Conservation (phyloP, 2,888 invertebrate genomes). For the Molanna angustata region DNA sequence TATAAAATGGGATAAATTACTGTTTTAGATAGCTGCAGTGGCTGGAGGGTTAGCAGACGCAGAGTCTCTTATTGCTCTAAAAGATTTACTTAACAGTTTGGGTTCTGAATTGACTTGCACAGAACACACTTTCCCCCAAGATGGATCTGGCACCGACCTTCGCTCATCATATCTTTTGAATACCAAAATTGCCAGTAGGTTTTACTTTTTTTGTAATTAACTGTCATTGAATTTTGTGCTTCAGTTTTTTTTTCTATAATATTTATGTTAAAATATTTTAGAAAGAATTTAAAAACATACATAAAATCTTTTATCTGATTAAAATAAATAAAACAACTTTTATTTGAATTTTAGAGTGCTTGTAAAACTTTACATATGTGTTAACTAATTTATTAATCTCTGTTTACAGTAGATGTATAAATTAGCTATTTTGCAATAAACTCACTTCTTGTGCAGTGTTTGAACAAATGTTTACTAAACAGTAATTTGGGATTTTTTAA, state of each 20-base stretch:
- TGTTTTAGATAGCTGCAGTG: conserved; percentile 69
- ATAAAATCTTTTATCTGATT: neutral
- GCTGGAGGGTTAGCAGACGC: conserved; percentile 91
- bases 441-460: no score
- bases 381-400: no score
- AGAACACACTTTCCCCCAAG: conserved; percentile 85
- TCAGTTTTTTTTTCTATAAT: neutral
- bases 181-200: conserved; percentile 74
- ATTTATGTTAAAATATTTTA: neutral
- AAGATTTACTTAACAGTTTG: conserved; percentile 86
- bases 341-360: no score
- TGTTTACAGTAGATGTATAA: no score
- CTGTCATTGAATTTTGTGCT: neutral
- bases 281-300: neutral
- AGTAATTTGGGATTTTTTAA: no score
- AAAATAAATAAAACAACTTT: no score
- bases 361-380: no score
- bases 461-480: no score
- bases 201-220: neutral
- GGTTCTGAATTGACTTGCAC: conserved; percentile 87
- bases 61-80: conserved; percentile 84
- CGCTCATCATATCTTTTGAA: conserved; percentile 92
- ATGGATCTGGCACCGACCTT: conserved; percentile 79
- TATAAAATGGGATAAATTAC: no score
- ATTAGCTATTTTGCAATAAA: no score